Evolutionary conservation across 2,797 vertebrate species (phyloP).

Genomic region (Carcharodon carcharias): DNA sequence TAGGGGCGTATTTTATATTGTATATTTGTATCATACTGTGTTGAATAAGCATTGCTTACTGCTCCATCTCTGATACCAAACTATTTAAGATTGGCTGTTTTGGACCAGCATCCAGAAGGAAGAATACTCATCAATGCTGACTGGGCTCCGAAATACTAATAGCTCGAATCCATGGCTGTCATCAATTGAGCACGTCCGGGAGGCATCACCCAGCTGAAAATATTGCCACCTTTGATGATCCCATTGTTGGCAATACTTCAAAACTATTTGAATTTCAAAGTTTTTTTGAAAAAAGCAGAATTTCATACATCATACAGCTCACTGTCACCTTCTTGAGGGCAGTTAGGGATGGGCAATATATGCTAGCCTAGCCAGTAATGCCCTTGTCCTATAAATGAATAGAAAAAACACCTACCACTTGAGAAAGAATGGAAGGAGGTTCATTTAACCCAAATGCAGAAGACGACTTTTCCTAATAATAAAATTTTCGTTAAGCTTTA

Average conservation of each 20-base stretch:
- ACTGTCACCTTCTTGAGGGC: too few relatives aligned
- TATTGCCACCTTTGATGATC: not conserved
- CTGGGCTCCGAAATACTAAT: not conserved
- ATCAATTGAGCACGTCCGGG: not conserved
- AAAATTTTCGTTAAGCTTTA: not conserved
- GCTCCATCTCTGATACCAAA: not conserved
- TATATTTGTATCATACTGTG: too few relatives aligned
- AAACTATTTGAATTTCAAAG: not conserved
- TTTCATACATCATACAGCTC: not conserved
- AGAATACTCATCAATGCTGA: not conserved
- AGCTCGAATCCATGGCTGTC: not conserved
- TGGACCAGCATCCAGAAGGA: not conserved
- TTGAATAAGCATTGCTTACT: not conserved
- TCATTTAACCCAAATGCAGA: too few relatives aligned
- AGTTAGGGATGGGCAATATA: too few relatives aligned
- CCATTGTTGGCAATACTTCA: not conserved
- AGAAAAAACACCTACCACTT: too few relatives aligned
- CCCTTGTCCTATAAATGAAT: too few relatives aligned
- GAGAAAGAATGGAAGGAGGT: too few relatives aligned
- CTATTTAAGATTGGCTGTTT: not conserved
- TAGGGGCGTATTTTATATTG: not conserved
- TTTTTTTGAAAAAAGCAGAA: not conserved
- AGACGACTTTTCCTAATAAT: not conserved
- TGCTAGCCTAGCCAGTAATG: too few relatives aligned
- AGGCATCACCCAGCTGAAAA: not conserved